Base-by-base conservation (phyloP, 1,140 invertebrate species). In the Dendrolimus punctatus region DNA sequence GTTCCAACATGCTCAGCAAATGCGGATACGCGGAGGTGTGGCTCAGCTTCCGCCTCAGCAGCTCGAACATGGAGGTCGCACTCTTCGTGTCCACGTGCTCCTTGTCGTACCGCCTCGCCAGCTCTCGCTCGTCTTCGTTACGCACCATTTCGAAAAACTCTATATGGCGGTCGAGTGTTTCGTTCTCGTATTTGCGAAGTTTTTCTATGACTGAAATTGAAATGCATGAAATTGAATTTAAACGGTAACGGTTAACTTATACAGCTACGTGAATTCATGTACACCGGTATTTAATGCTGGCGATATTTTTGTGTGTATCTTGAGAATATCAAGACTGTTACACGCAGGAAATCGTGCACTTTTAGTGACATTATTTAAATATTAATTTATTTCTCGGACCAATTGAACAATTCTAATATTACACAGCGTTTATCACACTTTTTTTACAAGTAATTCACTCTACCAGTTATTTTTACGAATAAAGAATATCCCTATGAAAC, bases 111-210 rank as follows among this genome's bases (percentile, higher is more conserved):
- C 95, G 93, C 50, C 96, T 91, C 0, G 96, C 94, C 45, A 99
- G 85, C 85, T 99, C 96, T 65, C 96, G 95, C 81, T 99, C 98
- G 80, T 99, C 98, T 87, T 99, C 98, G 71, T 94, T 95, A 51
- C 98, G 91, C 10, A 99, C 95, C 96, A 99, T 98, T 85, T 99
- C 98, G 88, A 99, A 99, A 81, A 99, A 98, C 80, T 99, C 98
- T 73, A 94, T 90, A 89, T 94, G 93, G 85, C 95, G 93, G 74
- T 98, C 95, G 38, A 99, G 87, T 0, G 95, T 98, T 69, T 97
- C 95, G 86, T 98, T 99, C 72, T 98, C 96, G 79, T 98, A 95
- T 60, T 92, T 91, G 55, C 96, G 87, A 40, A 98, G 88, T 82
- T 99, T 98, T 62, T 98, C 96, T 53, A 99, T 97, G 6, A 98